Evolutionary conservation across 2,113 vertebrate species (phyloP).

Genomic region (Hiodon alosoides): DNA sequence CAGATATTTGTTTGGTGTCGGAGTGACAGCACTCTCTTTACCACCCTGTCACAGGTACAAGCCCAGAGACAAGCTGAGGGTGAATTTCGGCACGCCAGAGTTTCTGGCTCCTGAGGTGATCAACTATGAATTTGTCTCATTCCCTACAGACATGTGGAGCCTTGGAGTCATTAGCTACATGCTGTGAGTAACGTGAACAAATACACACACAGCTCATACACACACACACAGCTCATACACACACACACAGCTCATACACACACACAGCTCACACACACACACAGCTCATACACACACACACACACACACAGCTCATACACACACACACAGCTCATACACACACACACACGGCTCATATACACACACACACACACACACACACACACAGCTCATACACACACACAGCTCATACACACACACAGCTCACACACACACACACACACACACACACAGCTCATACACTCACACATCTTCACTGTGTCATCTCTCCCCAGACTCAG

Average conservation of each 20-base stretch:
- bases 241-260: not conserved
- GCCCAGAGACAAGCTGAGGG: conserved; percentile 88
- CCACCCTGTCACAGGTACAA: conserved; percentile 72
- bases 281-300: not conserved
- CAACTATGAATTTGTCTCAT: conserved; percentile 96
- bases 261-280: not conserved
- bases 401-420: not conserved
- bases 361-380: not conserved
- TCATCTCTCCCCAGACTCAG: conserved; percentile 67
- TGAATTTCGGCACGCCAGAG: conserved; percentile 95
- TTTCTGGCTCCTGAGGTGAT: conserved; percentile 95
- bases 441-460: not conserved
- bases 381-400: not conserved
- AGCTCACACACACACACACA: conserved; percentile 1
- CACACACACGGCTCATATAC: not conserved
- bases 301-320: too few species aligned
- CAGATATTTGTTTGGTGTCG: too few species aligned
- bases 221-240: not conserved
- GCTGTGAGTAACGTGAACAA: conserved; percentile 72
- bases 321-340: too few species aligned
- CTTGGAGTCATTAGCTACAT: conserved; percentile 93
- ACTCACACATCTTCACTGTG: not conserved
- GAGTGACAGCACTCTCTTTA: not conserved
- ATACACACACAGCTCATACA: not conserved
- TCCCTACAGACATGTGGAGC: conserved; percentile 98